Base-by-base conservation (phyloP, 2,113 vertebrate species). In the Dipodomys merriami region DNA sequence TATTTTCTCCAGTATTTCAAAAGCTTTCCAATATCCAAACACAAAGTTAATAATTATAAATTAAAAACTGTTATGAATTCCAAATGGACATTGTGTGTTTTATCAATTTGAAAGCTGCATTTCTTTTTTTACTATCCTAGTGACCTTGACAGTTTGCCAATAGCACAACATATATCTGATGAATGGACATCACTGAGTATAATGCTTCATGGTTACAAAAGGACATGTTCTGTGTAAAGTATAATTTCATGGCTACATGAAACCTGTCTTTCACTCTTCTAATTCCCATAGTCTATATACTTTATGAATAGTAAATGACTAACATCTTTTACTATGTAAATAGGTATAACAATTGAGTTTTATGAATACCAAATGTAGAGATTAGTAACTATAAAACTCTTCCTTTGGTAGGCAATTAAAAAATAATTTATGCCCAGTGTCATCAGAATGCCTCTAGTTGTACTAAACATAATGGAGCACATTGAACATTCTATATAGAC, bases 371-470 rank as follows among this genome's bases (percentile, higher is more conserved):
- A 72, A 67, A 12, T 49, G 12, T 53, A 53, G 29, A 78, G 22
- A 84, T 69, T 85, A 79, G 83, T 69, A 88, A 77, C 25, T 13
- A 85, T 39, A 67, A 73, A 60, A 15, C 15, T 85, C 82, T 81
- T 85, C 2, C 46, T 83, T 4, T 1, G 65, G 4, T 83, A 57
- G 84, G 35, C 12, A 77, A 81, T 82, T 82, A 68, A 49, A 49
- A 53, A 82, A 44, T 49, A 60, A 84, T 68, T 84, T 62, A 67
- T 27, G 9, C 20, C 62, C 57, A 6, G 1, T 53, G 20, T 87
- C 44, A 73, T 46, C 22, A 39, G 19, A 62, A 72, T 19, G 49
- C 74, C 20, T 69, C 1, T 22, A 8, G 7, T 39, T 33, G 4
- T 73, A n/a, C 15, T 80, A 2, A 67, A 3, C 44, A 25, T 3